Base-by-base conservation (phyloP, 1,140 invertebrate species). In the Meloidogyne floridensis region DNA sequence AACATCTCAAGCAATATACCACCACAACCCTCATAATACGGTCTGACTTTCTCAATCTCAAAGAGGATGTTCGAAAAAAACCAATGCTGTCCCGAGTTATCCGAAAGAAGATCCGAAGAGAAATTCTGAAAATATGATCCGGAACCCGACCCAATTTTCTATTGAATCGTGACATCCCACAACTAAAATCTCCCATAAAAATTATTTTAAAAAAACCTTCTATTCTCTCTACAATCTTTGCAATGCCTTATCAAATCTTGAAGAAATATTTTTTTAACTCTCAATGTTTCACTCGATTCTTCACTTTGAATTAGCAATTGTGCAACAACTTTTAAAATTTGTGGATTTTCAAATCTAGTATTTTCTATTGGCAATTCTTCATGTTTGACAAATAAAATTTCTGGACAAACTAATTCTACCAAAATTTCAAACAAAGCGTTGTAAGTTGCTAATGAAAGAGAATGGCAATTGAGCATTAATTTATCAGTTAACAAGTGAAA, bases 351-450 rank as follows among this genome's bases (percentile, higher is more conserved):
- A 80, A 99, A 92, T 84, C 95, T 93, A 91, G 95, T 96, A 90
- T 95, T 94, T 73, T 94, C 95, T 90, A 98, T 96, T 42, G 96
- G 95, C 90, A 98, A 95, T 0, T 95, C 84, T 54, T 84, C 84
- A 18, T 89, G 87, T 54, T 82, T 75, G 5, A 82, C 80, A 71
- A 86, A 90, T 95, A 32, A 96, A 86, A 98, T 95, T 91, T 97
- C 95, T 90, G 96, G 95, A 79, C 94, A 95, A 83, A 98, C 96
- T 88, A 96, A 94, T 91, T 98, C 97, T 0, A 96, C 97, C 92
- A 98, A 73, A 43, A 94, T 94, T 92, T 99, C 97, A 92, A 97
- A 98, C n/a, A 99, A 93, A 81, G 96, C 96, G 92, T 98, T 98
- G 92, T 99, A 99, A 10, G 95, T 97, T 65, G 96, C 94, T 90